Conservation (phyloP, 2,888 invertebrate species). For the Dione vanillae region DNA sequence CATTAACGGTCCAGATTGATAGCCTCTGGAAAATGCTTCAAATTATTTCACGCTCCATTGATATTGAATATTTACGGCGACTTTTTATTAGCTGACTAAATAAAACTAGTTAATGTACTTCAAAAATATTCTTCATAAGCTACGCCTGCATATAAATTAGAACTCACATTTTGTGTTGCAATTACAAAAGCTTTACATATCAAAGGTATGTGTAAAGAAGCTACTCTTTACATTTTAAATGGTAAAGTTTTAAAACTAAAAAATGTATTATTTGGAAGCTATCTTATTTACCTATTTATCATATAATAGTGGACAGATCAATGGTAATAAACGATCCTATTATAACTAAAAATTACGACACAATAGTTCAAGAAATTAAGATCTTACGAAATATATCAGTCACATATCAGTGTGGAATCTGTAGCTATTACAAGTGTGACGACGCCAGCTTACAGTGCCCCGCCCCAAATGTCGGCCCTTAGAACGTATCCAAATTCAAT, state of each 20-base stretch:
- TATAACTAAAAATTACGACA: not conserved
- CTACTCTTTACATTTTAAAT: slow-evolving; percentile 4
- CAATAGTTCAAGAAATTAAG: slow-evolving; percentile 21
- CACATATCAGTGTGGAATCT: slow-evolving; percentile 31
- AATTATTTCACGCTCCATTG: slow-evolving; percentile 79
- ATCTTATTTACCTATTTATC: no score
- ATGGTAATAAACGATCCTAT: no score
- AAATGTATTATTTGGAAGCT: not conserved
- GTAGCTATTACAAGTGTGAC: slow-evolving; percentile 18
- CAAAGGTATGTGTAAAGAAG: slow-evolving; percentile 20
- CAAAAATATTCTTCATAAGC: slow-evolving; percentile 37
- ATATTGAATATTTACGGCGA: slow-evolving; percentile 71
- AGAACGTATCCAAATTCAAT: slow-evolving; percentile 73
- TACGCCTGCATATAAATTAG: slow-evolving; percentile 29
- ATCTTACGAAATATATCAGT: slow-evolving; percentile 27
- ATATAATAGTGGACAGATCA: no score
- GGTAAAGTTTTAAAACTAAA: not conserved
- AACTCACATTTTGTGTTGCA: slow-evolving; percentile 21
- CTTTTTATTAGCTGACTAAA: slow-evolving; percentile 34
- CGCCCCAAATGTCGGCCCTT: slow-evolving; percentile 34
- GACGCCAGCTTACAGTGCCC: not conserved
- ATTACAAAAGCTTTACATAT: slow-evolving; percentile 23
- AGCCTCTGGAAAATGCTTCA: slow-evolving; percentile 75
- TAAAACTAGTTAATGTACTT: slow-evolving; percentile 47
- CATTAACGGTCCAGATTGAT: slow-evolving; percentile 79